A percentile compares a stretch with the other conserved stretches of the same genome.
These are phyloP conservation scores for Microtus ochrogaster DNA, from an alignment of 2,113 vertebrate genomes.

Conservation along the genomic window DNA sequence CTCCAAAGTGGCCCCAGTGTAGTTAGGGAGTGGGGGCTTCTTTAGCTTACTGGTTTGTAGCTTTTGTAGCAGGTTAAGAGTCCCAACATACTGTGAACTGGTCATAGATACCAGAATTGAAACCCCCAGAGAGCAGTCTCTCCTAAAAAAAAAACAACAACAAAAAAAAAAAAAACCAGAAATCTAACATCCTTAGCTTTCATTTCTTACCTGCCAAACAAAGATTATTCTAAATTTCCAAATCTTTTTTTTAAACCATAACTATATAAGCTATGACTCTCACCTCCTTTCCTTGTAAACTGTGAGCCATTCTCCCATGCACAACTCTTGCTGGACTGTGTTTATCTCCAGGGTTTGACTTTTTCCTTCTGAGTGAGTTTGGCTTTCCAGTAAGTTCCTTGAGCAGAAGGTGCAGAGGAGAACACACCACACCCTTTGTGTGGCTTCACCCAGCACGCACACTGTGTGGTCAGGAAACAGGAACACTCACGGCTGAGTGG, in stretches of 20 bases:
- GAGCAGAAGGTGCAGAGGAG: not conserved
- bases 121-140: not conserved
- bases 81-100: not conserved
- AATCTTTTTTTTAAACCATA: not conserved
- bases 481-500: not conserved
- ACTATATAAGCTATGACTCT: not conserved
- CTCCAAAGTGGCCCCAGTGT: not conserved
- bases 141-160: not conserved
- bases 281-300: not conserved
- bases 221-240: slow-evolving; percentile 1
- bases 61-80: not conserved
- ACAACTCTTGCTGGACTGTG: not conserved
- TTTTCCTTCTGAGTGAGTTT: not conserved
- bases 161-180: not conserved
- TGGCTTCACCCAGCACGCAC: not conserved
- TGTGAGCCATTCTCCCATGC: not conserved
- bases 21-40: not conserved
- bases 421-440: not conserved
- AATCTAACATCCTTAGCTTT: not conserved
- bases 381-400: not conserved
- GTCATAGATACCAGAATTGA: not conserved
- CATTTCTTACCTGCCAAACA: not conserved
- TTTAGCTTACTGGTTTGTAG: rapidly evolving
- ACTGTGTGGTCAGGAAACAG: not conserved
- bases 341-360: not conserved